These are phyloP conservation scores for Pomatorhinus ruficollis DNA, from an alignment of 2,113 vertebrate genomes.

Conservation along the genomic window DNA sequence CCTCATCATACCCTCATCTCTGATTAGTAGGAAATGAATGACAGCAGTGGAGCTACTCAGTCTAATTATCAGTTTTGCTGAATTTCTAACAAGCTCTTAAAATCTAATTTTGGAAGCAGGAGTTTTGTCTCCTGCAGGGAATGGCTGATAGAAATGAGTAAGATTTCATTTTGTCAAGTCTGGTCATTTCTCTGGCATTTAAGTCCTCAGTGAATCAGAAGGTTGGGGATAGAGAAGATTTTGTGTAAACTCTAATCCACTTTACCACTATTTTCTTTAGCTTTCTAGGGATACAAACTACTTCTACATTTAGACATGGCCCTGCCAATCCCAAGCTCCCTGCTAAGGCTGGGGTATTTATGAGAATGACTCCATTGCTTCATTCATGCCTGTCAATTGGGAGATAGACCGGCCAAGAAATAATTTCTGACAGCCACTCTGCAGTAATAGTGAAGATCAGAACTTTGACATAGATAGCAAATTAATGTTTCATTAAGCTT, in stretches of 20 bases:
- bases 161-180: not conserved
- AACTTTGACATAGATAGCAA: not conserved
- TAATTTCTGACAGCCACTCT: conserved; percentile 8
- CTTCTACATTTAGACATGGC: not conserved
- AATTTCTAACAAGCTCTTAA: conserved; percentile 52
- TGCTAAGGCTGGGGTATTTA: not conserved
- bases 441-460: not conserved
- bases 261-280: not conserved
- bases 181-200: not conserved
- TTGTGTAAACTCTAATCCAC: not conserved
- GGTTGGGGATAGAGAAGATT: not conserved
- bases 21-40: conserved; percentile 61
- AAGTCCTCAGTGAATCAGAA: not conserved
- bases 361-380: not conserved
- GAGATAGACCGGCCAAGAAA: not conserved
- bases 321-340: not conserved
- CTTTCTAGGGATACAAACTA: not conserved
- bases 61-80: conserved; percentile 51
- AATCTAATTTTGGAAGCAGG: conserved; percentile 39
- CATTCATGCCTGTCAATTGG: not conserved
- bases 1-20: conserved; percentile 5
- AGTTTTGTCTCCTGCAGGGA: conserved; percentile 11
- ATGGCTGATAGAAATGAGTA: not conserved
- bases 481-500: not conserved
- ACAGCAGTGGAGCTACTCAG: conserved; percentile 39